Base-by-base conservation (phyloP, 2,888 invertebrate genomes). In the Rhimphoctona megacephalus region DNA sequence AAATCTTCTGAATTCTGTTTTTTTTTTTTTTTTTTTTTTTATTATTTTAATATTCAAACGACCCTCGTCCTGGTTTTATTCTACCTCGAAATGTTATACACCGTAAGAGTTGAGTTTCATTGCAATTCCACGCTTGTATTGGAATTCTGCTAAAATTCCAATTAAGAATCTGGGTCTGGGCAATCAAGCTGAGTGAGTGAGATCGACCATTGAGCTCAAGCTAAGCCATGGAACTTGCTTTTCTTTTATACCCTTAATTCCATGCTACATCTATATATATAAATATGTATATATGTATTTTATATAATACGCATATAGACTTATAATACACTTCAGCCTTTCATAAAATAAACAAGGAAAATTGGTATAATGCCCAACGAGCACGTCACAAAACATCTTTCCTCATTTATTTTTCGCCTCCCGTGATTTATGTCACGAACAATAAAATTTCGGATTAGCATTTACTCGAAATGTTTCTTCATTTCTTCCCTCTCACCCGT, bases 401-500 rank as follows among this genome's bases (percentile, higher is more conserved):
- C n/a, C 39, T 61, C 30, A 33, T 43, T 61, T 61, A 36, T 67
- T 33, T 66, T 19, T 22, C 30, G n/a, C 54, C 54, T 54, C 67
- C 54, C 54, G 81, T 73, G 81, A 73, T 81, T 81, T 81, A 22
- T 57, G 67, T 81, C 81, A 57, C 81, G 66, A 80, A 80, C 72
- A 39, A 74, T 57, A 73, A 81, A 81, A 81, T 74, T 52, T 49
- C 33, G 74, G 54, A 74, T 74, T 67, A 81, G 74, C 81, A 54
- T 74, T 81, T 67, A 54, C 54, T 67, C 81, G 74, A 81, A 74
- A 74, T 81, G 74, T 74, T 69, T 66, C 25, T 57, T 67, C 74
- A n/a, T 81, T 76, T 33, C 30, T 22, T 74, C 67, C 66, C 25
- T 73, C 74, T 39, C 33, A 4, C 33, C 33, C n/a, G n/a, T 73